phyloP scores from a whole-genome alignment of 2,113 vertebrate genomes.

The Puntigrus tetrazona region DNA sequence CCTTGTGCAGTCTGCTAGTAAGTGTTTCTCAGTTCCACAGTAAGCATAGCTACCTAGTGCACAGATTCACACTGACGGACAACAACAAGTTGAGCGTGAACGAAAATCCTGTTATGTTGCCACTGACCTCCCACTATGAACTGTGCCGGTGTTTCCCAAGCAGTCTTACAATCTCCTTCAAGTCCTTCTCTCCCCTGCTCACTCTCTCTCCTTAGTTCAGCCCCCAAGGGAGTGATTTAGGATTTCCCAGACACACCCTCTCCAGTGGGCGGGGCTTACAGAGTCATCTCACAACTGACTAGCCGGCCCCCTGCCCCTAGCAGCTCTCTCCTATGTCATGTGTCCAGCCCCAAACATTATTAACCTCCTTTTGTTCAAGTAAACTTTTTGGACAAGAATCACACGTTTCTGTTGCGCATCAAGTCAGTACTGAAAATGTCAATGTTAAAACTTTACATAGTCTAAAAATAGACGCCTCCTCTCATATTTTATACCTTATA shows the following conservation, averaged over 20 bases:
- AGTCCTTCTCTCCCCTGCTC: constrained; percentile 27
- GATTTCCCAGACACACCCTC: constrained; percentile 75
- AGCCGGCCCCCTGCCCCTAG: constrained; percentile 51
- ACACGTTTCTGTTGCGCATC: constrained; percentile 1
- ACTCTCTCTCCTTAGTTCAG: constrained; percentile 39
- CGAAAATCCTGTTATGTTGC: constrained; percentile 18
- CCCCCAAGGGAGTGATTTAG: constrained; percentile 73
- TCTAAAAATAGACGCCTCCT: not conserved
- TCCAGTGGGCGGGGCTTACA: constrained; percentile 59
- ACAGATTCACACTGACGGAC: constrained; percentile 33
- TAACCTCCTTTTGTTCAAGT: constrained; percentile 21
- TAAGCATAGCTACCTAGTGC: constrained; percentile 34
- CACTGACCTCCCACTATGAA: constrained; percentile 34
- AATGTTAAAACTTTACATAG: not conserved
- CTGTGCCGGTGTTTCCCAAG: constrained; percentile 48
- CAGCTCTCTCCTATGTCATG: constrained; percentile 55
- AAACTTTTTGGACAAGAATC: not conserved
- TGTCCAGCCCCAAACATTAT: constrained; percentile 26
- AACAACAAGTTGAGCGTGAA: constrained; percentile 40
- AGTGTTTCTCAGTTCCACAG: constrained; percentile 33
- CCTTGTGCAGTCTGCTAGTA: constrained; percentile 12
- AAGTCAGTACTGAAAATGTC: not conserved
- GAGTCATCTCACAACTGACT: constrained; percentile 58
- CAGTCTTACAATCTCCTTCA: constrained; percentile 42
- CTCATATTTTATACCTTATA: not conserved